Percentiles rank a stretch among this genome's conserved stretches.
Evolutionary conservation across 2,888 invertebrate genomes (phyloP).

Genomic region (Synergus gifuensis): DNA sequence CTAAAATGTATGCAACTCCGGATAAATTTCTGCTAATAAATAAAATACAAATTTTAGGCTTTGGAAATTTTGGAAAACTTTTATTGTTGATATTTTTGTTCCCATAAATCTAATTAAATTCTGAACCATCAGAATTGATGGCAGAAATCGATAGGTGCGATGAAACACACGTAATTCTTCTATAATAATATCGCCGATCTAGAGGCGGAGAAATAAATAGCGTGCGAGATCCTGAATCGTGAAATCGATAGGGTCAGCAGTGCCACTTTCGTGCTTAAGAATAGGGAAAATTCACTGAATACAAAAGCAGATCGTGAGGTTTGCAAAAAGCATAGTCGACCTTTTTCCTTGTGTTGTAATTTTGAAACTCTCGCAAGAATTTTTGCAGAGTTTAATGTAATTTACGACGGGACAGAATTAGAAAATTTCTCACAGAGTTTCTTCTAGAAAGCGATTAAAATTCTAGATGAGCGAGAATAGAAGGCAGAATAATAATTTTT

Average conservation of each 20-base stretch:
- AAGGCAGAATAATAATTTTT: neutral
- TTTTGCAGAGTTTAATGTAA: neutral
- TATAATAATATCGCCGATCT: neutral
- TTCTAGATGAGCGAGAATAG: neutral
- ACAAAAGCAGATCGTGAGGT: constrained; percentile 24
- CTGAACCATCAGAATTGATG: neutral
- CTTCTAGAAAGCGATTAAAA: neutral
- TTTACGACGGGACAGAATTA: neutral
- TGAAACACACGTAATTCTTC: neutral
- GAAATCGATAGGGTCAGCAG: constrained; percentile 41
- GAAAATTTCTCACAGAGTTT: neutral
- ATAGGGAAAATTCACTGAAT: constrained; percentile 13
- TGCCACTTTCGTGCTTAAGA: constrained; percentile 35
- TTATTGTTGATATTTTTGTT: no score
- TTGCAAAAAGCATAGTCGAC: constrained; percentile 30
- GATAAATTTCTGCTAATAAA: no score
- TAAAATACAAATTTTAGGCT: no score
- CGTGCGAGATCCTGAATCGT: constrained; percentile 28
- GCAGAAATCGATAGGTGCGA: neutral
- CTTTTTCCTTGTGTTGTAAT: constrained; percentile 30
- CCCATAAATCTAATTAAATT: no score
- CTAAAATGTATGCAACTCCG: no score
- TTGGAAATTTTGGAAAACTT: no score
- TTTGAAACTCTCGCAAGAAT: neutral
- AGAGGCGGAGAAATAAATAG: neutral